Base-by-base conservation (phyloP, 2,797 vertebrate genomes). In the Notolabrus celidotus region DNA sequence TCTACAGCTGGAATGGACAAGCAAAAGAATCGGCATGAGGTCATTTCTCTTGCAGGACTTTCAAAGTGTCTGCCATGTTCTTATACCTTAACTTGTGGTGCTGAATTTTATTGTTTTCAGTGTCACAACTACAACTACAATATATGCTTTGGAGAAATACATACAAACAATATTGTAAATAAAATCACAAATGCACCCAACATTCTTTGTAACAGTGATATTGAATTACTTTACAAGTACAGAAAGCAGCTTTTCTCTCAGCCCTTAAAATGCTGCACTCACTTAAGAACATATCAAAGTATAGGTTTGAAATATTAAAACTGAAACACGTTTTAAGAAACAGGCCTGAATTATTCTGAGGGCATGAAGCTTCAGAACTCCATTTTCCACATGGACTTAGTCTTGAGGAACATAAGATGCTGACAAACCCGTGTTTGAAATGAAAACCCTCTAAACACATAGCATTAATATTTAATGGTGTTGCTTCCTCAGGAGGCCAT, bases 391-490 rank as follows among this genome's bases (percentile, higher is more conserved):
- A 79, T 73, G 71, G 81, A 77, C 81, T 64, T 81, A 76, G 83
- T 90, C 80, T 79, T 83, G 70, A 88, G 78, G 83, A 88, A 84
- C 85, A 85, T 78, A 85, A 87, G 90, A 91, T 88, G 89, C 89
- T 91, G 90, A 92, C 85, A 92, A 90, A 88, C 84, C 83, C 76
- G 39, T 86, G 82, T 91, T 91, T 93, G 87, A 91, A 91, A 92
- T 89, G 88, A 92, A 93, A 92, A 88, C 67, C 78, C 86, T 92
- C 88, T 91, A 93, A 94, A 94, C 92, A 92, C 89, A 95, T 93
- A 90, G 86, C 93, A 94, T 97, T 96, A 94, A 95, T 97, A 97
- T 96, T 96, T 96, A 91, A 95, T 96, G 93, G 91, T 83, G 92
- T 90, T 86, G 89, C 86, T 80, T 90, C 85, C 93, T 86, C 86